Percentiles rank a stretch among this genome's conserved stretches.
Conservation (phyloP, 2,113 vertebrate genomes). For the Pristiophorus japonicus region DNA sequence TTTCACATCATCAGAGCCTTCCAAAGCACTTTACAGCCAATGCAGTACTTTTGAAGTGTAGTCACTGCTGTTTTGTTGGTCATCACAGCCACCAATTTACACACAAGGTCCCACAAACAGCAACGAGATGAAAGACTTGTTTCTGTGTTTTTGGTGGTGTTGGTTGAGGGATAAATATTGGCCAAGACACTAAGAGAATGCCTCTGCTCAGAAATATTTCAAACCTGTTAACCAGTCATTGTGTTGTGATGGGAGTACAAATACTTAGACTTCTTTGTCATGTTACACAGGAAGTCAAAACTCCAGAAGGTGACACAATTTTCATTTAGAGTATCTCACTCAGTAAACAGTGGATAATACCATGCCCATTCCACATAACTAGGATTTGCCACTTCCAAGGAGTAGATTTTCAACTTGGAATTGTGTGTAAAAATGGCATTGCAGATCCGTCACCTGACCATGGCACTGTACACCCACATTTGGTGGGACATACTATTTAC, state of each 20-base stretch:
- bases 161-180: background rate
- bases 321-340: too few relatives aligned
- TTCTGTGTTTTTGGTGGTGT: background rate
- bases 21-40: background rate
- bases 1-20: background rate
- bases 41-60: background rate
- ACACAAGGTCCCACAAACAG: background rate
- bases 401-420: too few relatives aligned
- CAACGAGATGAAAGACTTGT: background rate
- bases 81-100: background rate
- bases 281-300: too few relatives aligned
- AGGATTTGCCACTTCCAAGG: too few relatives aligned
- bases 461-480: too few relatives aligned
- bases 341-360: too few relatives aligned
- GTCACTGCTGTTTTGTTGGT: background rate
- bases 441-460: too few relatives aligned
- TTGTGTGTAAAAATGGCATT: too few relatives aligned
- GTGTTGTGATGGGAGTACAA: background rate
- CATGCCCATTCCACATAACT: too few relatives aligned
- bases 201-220: background rate
- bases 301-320: too few relatives aligned
- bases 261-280: too few relatives aligned
- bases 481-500: too few relatives aligned
- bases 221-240: background rate
- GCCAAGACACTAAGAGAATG: background rate